Evolutionary conservation across 2,888 invertebrate species (phyloP).

Genomic region (Thymelicus acteon): DNA sequence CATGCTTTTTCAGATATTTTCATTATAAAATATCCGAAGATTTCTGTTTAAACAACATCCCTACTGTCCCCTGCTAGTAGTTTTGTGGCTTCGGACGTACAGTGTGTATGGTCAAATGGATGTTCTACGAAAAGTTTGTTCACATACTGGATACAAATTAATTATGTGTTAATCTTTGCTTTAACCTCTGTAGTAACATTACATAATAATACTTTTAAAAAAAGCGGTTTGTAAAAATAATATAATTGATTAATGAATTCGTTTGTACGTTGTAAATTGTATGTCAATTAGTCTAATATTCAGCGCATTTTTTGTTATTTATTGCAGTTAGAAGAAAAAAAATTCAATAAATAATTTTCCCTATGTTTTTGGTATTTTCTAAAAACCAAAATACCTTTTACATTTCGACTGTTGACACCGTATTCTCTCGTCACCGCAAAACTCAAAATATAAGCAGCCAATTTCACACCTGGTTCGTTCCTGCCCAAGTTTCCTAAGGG

Average conservation of each 20-base stretch:
- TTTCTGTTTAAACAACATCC: neutral
- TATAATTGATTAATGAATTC: too few relatives aligned
- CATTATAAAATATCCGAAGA: neutral
- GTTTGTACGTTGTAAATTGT: too few relatives aligned
- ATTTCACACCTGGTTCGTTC: conserved; percentile 74
- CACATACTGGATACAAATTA: neutral
- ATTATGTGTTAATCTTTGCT: too few relatives aligned
- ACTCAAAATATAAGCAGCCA: conserved; percentile 55
- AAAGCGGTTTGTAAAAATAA: too few relatives aligned
- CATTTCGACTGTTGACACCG: conserved; percentile 6
- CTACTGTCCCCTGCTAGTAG: neutral
- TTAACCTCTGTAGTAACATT: too few relatives aligned
- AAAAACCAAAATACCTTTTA: conserved; percentile 10
- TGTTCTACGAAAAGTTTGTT: conserved; percentile 6
- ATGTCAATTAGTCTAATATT: too few relatives aligned
- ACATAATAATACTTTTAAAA: too few relatives aligned
- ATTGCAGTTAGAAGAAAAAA: too few relatives aligned
- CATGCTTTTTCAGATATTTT: too few relatives aligned
- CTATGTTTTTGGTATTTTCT: neutral
- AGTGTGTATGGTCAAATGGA: conserved; percentile 9
- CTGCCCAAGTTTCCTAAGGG: conserved; percentile 68
- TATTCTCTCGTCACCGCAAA: conserved; percentile 37
- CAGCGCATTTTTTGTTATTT: too few relatives aligned
- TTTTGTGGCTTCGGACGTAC: conserved; percentile 28
- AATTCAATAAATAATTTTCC: too few relatives aligned